Percentiles rank a stretch among this genome's conserved stretches.
These are phyloP conservation scores for Xanthorhoe designata DNA, from an alignment of 2,888 invertebrate species.

Conservation along the genomic window DNA sequence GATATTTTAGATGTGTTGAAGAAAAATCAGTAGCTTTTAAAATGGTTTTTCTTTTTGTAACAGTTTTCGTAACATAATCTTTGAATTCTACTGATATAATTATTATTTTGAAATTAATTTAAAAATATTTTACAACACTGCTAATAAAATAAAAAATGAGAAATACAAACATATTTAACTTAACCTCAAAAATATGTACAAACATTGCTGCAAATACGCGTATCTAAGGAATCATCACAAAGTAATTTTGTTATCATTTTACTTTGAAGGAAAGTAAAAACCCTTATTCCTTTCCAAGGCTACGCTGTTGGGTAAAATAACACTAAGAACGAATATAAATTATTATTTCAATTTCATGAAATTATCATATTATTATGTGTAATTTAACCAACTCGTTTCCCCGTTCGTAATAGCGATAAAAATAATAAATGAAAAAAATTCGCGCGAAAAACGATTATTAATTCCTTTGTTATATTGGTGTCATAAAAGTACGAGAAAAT, in stretches of 20 bases:
- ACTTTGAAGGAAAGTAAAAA: neutral
- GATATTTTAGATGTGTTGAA: too few relatives aligned
- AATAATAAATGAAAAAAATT: constrained; percentile 35
- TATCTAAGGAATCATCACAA: neutral
- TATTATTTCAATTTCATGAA: constrained; percentile 31
- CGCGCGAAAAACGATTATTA: constrained; percentile 36
- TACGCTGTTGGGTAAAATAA: constrained; percentile 6
- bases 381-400: constrained; percentile 17
- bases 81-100: too few relatives aligned
- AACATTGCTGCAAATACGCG: neutral
- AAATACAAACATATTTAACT: too few relatives aligned
- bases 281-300: constrained; percentile 3
- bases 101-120: too few relatives aligned
- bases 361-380: constrained; percentile 18
- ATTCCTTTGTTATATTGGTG: constrained; percentile 40
- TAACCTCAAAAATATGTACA: neutral
- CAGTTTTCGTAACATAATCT: too few relatives aligned
- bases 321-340: constrained; percentile 13
- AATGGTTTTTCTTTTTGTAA: too few relatives aligned
- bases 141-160: too few relatives aligned
- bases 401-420: constrained; percentile 17
- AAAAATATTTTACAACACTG: too few relatives aligned
- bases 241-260: neutral
- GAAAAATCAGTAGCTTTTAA: too few relatives aligned
- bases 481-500: constrained; percentile 38